These are phyloP conservation scores for Acanthacorydalis orientalis DNA, from an alignment of 2,888 invertebrate species.

Conservation along the genomic window DNA sequence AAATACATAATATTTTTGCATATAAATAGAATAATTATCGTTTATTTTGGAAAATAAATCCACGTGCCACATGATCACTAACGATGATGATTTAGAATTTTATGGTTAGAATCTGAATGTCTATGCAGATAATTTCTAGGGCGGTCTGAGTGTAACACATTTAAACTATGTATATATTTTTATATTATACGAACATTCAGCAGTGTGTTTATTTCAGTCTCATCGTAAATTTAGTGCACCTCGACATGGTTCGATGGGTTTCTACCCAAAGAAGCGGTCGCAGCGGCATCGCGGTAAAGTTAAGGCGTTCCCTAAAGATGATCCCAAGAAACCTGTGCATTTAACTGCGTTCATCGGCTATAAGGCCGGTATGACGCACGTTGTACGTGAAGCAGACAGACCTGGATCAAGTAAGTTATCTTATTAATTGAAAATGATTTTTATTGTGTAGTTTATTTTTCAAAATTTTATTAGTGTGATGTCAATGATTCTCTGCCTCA, in stretches of 20 bases:
- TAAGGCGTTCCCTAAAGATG: constrained; percentile 99
- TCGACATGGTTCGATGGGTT: constrained; percentile 99
- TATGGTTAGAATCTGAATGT: constrained; percentile 39
- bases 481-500: background rate
- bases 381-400: constrained; percentile 95
- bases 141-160: constrained; percentile 45
- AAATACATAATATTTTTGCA: too few relatives aligned
- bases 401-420: constrained; percentile 88
- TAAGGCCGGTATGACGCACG: constrained; percentile 99
- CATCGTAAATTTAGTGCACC: constrained; percentile 99
- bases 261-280: constrained; percentile 97
- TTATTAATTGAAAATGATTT: background rate
- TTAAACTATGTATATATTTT: background rate
- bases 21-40: too few relatives aligned
- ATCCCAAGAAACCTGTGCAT: constrained; percentile 89
- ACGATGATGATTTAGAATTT: constrained; percentile 48
- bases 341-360: constrained; percentile 95
- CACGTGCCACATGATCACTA: too few relatives aligned
- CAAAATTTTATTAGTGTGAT: background rate
- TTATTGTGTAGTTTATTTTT: background rate
- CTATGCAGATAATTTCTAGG: constrained; percentile 51
- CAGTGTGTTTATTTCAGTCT: constrained; percentile 49
- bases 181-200: background rate
- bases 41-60: too few relatives aligned
- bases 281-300: constrained; percentile 95